Evolutionary conservation across 2,888 invertebrate genomes (phyloP).

Genomic region (Cryptophagus acutangulus): DNA sequence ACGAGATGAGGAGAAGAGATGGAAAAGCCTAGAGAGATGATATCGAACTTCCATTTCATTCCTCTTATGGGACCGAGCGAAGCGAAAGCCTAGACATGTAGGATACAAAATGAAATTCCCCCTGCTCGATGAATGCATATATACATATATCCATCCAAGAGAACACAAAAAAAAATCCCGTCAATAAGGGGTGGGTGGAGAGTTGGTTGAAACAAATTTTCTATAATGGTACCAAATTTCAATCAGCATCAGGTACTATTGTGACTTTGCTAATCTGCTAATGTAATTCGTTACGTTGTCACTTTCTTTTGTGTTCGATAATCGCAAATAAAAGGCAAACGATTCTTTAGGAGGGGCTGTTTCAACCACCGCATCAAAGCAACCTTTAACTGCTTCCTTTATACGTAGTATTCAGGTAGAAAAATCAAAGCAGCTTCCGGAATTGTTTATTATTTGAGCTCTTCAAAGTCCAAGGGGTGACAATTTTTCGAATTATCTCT

Average conservation of each 20-base stretch:
- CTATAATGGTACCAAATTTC: too few relatives aligned
- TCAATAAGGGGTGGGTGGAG: slow-evolving; percentile 33
- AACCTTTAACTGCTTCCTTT: too few relatives aligned
- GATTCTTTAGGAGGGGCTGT: too few relatives aligned
- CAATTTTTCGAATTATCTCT: too few relatives aligned
- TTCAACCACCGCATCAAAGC: too few relatives aligned
- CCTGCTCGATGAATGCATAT: slow-evolving; percentile 38
- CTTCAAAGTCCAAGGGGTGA: too few relatives aligned
- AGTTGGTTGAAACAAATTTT: too few relatives aligned
- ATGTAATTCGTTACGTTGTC: slow-evolving; percentile 47
- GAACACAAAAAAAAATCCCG: slow-evolving; percentile 44
- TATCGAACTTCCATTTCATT: slow-evolving; percentile 43
- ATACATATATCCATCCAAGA: slow-evolving; percentile 29
- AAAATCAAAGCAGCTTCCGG: too few relatives aligned
- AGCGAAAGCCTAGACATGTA: slow-evolving; percentile 37
- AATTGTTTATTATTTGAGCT: too few relatives aligned
- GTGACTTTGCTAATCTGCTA: slow-evolving; percentile 47
- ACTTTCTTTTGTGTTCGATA: slow-evolving; percentile 35
- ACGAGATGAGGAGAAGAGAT: slow-evolving; percentile 27
- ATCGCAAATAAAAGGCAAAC: too few relatives aligned
- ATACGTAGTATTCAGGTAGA: too few relatives aligned
- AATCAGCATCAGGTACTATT: too few relatives aligned
- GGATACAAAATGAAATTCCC: slow-evolving; percentile 46
- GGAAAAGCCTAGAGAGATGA: slow-evolving; percentile 34
- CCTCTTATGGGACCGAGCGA: slow-evolving; percentile 37